Percentiles rank a stretch among this genome's conserved stretches.
Evolutionary conservation across 2,888 invertebrate species (phyloP).

Genomic region (Ochropleura leucogaster): DNA sequence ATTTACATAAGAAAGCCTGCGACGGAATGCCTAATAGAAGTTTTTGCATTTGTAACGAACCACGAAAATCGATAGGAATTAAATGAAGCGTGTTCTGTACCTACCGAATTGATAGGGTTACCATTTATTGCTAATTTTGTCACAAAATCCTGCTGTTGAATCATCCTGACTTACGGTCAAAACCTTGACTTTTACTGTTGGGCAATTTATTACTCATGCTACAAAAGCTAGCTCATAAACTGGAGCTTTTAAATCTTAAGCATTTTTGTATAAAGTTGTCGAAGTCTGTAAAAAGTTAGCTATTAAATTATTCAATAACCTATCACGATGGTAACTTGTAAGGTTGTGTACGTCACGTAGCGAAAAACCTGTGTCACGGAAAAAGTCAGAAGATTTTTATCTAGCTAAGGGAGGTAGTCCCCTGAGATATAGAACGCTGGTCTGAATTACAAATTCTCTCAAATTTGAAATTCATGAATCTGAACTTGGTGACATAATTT

Average conservation of each 20-base stretch:
- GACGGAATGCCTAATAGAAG: conserved; percentile 83
- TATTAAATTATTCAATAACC: conserved; percentile 24
- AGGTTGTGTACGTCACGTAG: conserved; percentile 1
- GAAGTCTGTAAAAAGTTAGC: conserved; percentile 8
- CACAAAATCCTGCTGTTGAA: conserved; percentile 33
- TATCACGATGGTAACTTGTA: conserved; percentile 20
- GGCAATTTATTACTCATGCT: conserved; percentile 32
- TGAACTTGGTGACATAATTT: conserved; percentile 16
- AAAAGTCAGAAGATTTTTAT: conserved; percentile 24
- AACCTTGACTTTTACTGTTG: conserved; percentile 29
- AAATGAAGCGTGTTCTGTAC: conserved; percentile 76
- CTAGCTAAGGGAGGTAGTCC: conserved; percentile 12
- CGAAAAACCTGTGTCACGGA: conserved; percentile 8
- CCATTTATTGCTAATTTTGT: conserved; percentile 40
- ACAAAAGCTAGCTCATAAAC: conserved; percentile 20
- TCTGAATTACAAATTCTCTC: conserved; percentile 12
- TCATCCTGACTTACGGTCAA: conserved; percentile 17
- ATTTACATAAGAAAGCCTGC: conserved; percentile 86
- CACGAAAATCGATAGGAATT: conserved; percentile 81
- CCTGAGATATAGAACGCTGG: conserved; percentile 7
- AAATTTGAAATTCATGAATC: conserved; percentile 24
- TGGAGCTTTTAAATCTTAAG: conserved; percentile 5
- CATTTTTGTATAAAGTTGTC: neutral
- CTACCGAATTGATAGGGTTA: conserved; percentile 33
- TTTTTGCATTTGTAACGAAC: conserved; percentile 87